phyloP scores from a whole-genome alignment of 1,140 invertebrate genomes.

The Tetraneura akinire region DNA sequence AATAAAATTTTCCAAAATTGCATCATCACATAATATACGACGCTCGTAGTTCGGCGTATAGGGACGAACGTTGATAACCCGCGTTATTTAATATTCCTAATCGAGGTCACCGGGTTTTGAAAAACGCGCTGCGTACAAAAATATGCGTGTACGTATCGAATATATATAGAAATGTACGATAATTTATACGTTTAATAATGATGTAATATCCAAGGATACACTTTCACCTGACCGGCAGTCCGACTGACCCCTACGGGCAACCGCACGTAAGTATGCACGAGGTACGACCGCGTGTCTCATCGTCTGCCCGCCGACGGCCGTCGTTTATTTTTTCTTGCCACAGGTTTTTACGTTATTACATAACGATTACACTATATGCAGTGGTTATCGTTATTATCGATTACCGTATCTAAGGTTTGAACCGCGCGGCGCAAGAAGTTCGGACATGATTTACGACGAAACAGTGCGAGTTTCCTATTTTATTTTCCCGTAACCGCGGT shows the following conservation, averaged over 20 bases:
- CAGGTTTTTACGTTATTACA: background rate
- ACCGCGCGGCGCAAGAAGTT: too few species aligned
- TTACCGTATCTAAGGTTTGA: too few species aligned
- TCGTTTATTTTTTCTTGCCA: background rate
- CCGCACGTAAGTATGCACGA: background rate
- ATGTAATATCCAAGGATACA: conserved; percentile 48
- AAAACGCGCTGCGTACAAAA: too few species aligned
- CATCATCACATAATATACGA: background rate
- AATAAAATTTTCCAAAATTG: conserved; percentile 19
- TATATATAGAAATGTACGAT: background rate
- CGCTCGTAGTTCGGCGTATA: too few species aligned
- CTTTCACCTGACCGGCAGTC: conserved; percentile 42
- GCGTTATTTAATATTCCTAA: background rate
- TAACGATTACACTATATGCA: background rate
- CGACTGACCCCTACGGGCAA: conserved; percentile 37
- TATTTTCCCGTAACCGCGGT: background rate
- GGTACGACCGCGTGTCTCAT: conserved; percentile 34
- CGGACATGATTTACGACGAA: too few species aligned
- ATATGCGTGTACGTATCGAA: too few species aligned
- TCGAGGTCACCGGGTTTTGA: conserved; percentile 27
- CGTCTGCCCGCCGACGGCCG: conserved; percentile 28
- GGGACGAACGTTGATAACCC: background rate
- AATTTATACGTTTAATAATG: conserved; percentile 15
- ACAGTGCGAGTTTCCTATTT: conserved; percentile 8
- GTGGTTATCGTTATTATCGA: too few species aligned